Percentiles rank a stretch among this genome's conserved stretches.
Evolutionary conservation across 2,888 invertebrate species (phyloP).

Genomic region (Hyposoter didymator): DNA sequence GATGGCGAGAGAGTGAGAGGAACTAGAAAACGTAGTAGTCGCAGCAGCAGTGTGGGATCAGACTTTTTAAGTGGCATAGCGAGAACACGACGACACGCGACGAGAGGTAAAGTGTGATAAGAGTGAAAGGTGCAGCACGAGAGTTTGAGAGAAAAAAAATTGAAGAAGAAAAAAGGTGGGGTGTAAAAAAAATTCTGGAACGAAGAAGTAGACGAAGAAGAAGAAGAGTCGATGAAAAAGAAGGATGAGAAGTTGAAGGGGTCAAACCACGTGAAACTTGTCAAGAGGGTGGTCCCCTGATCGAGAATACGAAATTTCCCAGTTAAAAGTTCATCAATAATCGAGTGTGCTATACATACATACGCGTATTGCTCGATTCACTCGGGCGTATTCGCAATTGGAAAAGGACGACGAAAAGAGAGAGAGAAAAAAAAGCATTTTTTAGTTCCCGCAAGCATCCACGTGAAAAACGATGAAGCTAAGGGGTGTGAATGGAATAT

Average conservation of each 20-base stretch:
- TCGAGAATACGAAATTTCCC: conserved; percentile 67
- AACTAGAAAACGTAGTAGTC: conserved; percentile 49
- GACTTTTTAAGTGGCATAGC: conserved; percentile 72
- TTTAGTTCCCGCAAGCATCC: conserved; percentile 8
- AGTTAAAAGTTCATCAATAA: conserved; percentile 72
- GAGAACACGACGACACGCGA: conserved; percentile 67
- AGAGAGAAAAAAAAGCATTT: neutral
- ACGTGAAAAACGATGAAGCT: conserved; percentile 10
- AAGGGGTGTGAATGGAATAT: conserved; percentile 21
- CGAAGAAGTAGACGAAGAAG: conserved; percentile 32
- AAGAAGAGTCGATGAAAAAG: conserved; percentile 26
- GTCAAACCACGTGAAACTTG: conserved; percentile 61
- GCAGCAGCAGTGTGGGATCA: conserved; percentile 67
- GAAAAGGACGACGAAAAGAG: conserved; percentile 15
- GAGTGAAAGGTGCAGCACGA: conserved; percentile 37
- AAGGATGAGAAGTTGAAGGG: conserved; percentile 39
- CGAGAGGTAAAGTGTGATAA: conserved; percentile 39
- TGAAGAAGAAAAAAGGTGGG: conserved; percentile 14
- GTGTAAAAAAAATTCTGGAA: conserved; percentile 34
- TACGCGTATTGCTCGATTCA: conserved; percentile 12
- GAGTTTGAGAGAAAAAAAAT: conserved; percentile 39
- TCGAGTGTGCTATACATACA: conserved; percentile 17
- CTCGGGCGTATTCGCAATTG: conserved; percentile 18
- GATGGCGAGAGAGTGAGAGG: conserved; percentile 27
- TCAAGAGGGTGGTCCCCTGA: conserved; percentile 58